These are phyloP conservation scores for Drosophila kurseongensis DNA, from an alignment of 1,140 invertebrate genomes.

Conservation along the genomic window DNA sequence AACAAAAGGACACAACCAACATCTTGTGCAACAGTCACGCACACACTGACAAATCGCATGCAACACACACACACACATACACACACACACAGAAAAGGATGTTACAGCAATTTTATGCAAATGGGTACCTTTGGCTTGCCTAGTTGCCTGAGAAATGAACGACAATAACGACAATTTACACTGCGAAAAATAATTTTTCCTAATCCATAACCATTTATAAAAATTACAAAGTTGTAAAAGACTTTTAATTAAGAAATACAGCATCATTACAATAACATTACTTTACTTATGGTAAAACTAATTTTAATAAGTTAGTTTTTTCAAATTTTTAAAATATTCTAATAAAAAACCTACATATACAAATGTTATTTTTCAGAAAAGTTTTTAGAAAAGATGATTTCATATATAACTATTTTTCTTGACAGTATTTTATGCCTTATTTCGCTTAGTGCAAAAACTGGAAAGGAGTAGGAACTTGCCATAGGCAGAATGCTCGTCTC, in stretches of 20 bases:
- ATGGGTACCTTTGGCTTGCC: conserved; percentile 29
- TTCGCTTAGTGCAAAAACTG: background rate
- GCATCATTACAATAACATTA: too few relatives aligned
- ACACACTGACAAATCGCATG: conserved; percentile 11
- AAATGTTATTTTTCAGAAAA: too few relatives aligned
- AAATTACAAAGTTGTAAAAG: too few relatives aligned
- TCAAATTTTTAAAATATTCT: too few relatives aligned
- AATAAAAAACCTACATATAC: too few relatives aligned
- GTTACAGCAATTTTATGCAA: conserved; percentile 49
- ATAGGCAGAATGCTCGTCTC: conserved; percentile 1
- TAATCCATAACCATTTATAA: too few relatives aligned
- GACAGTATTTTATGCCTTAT: too few relatives aligned
- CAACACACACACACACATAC: background rate
- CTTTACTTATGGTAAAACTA: too few relatives aligned
- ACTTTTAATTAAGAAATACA: too few relatives aligned
- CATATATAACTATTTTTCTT: too few relatives aligned
- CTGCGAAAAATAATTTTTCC: background rate
- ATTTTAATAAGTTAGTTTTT: too few relatives aligned
- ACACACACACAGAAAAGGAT: conserved; percentile 6
- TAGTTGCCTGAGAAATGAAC: conserved; percentile 42
- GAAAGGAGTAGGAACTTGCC: background rate
- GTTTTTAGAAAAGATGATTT: too few relatives aligned
- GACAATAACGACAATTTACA: conserved; percentile 30
- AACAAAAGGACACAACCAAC: conserved; percentile 8
- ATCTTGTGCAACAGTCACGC: conserved; percentile 46